Percentiles rank a stretch among this genome's conserved stretches.
These are phyloP conservation scores for Myoxocephalus aenaeus DNA, from an alignment of 2,797 vertebrate species.

Conservation along the genomic window DNA sequence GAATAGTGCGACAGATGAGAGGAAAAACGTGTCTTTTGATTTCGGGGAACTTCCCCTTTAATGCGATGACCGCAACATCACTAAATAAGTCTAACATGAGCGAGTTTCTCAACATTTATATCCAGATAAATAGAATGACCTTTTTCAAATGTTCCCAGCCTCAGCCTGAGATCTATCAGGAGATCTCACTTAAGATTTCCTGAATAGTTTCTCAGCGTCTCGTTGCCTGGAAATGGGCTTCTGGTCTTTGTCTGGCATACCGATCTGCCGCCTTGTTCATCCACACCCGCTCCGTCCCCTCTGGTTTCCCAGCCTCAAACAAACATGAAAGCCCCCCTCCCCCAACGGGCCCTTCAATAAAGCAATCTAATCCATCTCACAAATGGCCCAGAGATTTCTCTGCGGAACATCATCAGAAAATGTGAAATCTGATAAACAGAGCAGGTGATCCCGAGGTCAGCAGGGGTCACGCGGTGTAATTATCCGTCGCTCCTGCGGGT, in stretches of 20 bases:
- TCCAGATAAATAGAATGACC: conserved; percentile 46
- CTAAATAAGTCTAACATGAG: conserved; percentile 1
- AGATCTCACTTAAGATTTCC: conserved; percentile 48
- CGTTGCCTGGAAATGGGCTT: conserved; percentile 33
- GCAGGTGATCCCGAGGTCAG: conserved; percentile 44
- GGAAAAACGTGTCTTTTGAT: neutral
- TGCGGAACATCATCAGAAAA: conserved; percentile 82
- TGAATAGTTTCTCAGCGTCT: conserved; percentile 43
- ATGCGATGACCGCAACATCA: neutral
- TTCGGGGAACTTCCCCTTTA: neutral
- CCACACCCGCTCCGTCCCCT: conserved; percentile 63
- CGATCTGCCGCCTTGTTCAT: conserved; percentile 49
- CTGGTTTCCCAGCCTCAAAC: conserved; percentile 86
- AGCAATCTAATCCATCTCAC: conserved; percentile 86
- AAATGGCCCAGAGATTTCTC: conserved; percentile 85
- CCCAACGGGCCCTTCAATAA: conserved; percentile 76
- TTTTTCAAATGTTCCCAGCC: conserved; percentile 31
- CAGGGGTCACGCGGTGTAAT: conserved; percentile 85
- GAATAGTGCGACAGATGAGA: neutral
- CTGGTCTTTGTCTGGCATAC: conserved; percentile 41
- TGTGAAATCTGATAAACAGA: conserved; percentile 88
- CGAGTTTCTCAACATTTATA: conserved; percentile 23
- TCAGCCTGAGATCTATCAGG: conserved; percentile 22
- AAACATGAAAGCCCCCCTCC: conserved; percentile 83
- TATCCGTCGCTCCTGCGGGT: conserved; percentile 84